These are phyloP conservation scores for Silvanus unidentatus DNA, from an alignment of 2,888 invertebrate genomes.

Conservation along the genomic window DNA sequence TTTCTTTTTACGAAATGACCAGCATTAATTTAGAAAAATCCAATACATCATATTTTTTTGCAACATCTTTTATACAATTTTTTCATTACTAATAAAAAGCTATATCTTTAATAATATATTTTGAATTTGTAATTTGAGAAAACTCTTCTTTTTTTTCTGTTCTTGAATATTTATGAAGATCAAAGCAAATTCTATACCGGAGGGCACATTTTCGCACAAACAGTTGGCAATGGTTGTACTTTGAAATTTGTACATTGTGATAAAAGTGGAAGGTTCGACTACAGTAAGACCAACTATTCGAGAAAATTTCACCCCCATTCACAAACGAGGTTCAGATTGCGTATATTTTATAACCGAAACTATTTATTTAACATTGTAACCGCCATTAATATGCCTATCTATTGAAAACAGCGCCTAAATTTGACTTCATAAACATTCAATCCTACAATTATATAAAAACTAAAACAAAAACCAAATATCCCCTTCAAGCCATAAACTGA, in stretches of 20 bases:
- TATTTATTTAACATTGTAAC: conserved; percentile 22
- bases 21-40: conserved; percentile 28
- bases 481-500: no score
- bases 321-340: conserved; percentile 30
- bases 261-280: no score
- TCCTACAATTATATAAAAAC: conserved; percentile 12
- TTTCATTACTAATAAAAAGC: conserved; percentile 36
- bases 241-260: no score
- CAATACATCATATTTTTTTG: conserved; percentile 30
- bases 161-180: no score
- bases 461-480: no score
- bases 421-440: conserved; percentile 10
- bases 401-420: conserved; percentile 19
- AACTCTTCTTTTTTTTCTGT: background rate
- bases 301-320: conserved; percentile 5
- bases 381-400: conserved; percentile 22
- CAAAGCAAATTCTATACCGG: no score
- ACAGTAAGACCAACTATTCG: no score
- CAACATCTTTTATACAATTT: conserved; percentile 35
- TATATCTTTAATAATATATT: conserved; percentile 19
- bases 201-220: no score
- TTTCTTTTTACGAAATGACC: conserved; percentile 18
- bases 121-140: conserved; percentile 25
- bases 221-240: no score
- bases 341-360: conserved; percentile 24